phyloP scores from a whole-genome alignment of 2,113 vertebrate genomes.

The Notarius lentiginosus region DNA sequence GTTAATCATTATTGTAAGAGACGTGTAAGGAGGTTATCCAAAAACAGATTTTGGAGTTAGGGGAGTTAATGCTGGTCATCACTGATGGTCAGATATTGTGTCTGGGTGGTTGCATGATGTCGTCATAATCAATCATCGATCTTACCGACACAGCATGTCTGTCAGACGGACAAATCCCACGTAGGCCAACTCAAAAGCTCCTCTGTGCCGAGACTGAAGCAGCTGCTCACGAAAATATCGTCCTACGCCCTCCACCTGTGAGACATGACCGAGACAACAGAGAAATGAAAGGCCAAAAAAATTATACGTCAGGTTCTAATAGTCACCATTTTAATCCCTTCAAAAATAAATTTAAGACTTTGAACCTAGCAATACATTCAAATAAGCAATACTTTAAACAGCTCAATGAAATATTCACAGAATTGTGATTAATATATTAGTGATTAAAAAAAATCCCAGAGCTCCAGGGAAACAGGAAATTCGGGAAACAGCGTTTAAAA shows the following conservation, averaged over 20 bases:
- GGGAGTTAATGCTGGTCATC: background rate
- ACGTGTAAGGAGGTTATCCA: background rate
- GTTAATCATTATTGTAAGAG: conserved; percentile 13
- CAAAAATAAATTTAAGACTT: background rate
- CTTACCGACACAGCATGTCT: conserved; percentile 87
- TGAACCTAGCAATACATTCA: background rate
- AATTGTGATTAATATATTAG: background rate
- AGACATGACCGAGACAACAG: conserved; percentile 1
- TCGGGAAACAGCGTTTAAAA: no score
- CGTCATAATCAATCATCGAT: conserved; percentile 39
- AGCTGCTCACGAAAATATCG: conserved; percentile 93
- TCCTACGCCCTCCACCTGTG: conserved; percentile 87
- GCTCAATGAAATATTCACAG: background rate
- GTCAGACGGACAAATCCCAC: conserved; percentile 93
- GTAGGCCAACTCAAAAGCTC: conserved; percentile 95
- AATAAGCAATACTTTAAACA: background rate
- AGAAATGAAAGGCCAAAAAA: background rate
- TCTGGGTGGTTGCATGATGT: conserved; percentile 29
- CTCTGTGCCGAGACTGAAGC: conserved; percentile 93
- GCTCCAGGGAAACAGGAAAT: background rate
- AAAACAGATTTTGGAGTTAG: background rate
- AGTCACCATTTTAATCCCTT: background rate
- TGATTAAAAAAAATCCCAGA: background rate
- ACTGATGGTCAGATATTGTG: conserved; percentile 28
- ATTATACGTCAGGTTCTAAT: background rate